These are phyloP conservation scores for Apolygus lucorum DNA, from an alignment of 1,140 invertebrate species.

Conservation along the genomic window DNA sequence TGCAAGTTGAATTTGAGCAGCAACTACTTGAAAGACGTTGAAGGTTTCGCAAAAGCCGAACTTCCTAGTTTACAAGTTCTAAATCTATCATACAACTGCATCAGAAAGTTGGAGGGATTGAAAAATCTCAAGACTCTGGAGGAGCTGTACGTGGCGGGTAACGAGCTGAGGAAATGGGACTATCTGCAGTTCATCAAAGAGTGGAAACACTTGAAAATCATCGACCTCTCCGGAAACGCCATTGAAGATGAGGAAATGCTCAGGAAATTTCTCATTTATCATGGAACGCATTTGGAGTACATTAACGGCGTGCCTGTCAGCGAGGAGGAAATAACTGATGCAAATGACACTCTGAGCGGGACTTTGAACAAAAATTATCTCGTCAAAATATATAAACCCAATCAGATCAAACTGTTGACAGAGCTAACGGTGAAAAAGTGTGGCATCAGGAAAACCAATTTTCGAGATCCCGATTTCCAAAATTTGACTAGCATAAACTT, in stretches of 20 bases:
- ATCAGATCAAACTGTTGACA: constrained; percentile 27
- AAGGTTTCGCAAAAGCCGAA: constrained; percentile 28
- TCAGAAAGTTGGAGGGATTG: constrained; percentile 27
- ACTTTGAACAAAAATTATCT: constrained; percentile 30
- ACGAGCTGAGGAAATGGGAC: constrained; percentile 26
- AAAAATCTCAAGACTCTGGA: constrained; percentile 26
- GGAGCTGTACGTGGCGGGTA: constrained; percentile 33
- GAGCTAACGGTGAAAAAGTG: constrained; percentile 31
- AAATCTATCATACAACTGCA: constrained; percentile 33
- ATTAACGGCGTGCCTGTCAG: constrained; percentile 29
- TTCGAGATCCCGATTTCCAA: constrained; percentile 7
- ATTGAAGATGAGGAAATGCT: constrained; percentile 23
- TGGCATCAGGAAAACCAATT: constrained; percentile 30
- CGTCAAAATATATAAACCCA: constrained; percentile 20
- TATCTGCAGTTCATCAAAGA: constrained; percentile 31
- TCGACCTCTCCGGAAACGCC: constrained; percentile 31
- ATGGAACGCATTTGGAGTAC: constrained; percentile 28
- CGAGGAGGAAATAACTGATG: constrained; percentile 27
- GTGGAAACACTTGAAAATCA: constrained; percentile 28
- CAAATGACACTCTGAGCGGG: constrained; percentile 28
- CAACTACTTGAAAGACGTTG: constrained; percentile 28
- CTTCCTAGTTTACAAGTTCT: constrained; percentile 31
- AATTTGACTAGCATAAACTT: constrained; percentile 13
- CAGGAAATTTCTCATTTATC: constrained; percentile 30
- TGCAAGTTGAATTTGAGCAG: constrained; percentile 29